Base-by-base conservation (phyloP, 2,113 vertebrate genomes). In the Morone saxatilis region DNA sequence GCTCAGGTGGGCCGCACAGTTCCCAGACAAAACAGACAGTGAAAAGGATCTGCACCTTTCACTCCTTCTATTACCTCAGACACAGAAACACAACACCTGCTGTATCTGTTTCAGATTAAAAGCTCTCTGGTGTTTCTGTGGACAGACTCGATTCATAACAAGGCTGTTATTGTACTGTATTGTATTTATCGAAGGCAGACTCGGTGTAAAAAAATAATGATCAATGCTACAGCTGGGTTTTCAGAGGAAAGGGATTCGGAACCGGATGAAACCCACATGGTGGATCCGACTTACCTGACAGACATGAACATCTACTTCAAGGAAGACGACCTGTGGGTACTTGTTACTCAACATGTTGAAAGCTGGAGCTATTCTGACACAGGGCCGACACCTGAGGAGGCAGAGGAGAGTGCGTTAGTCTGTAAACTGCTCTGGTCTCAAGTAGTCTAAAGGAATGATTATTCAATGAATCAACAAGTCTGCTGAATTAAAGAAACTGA, bases 241-340 rank as follows among this genome's bases (percentile, higher is more conserved):
- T 17, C 53, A 71, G n/a, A 12, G 45, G 19, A 38, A 50, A 62
- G 19, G 11, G 57, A 22, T 36, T 48, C 16, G 48, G 1, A 41
- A 16, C 2, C 16, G n/a, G 43, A 48, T 14, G 2, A 10, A 79
- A 71, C 38, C 47, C 20, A 20, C 17, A 14, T 14, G 20, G 22
- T n/a, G 13, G 25, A 40, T 48, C 12, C 69, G 51, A 83, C 95
- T 94, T 80, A 99, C 97, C 96, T 96, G 97, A 95, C 98, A 99
- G 41, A 97, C 96, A 87, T 98, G 97, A 14, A 99, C 97, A 65
- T 99, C 98, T 0, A 99, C 97, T 94, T 99, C 97, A 59, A 99
- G 94, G 92, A 99, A 99, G 13, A 97, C 95, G 8, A 97, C 98
- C 56, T 97, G 97, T 38, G 98, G 97, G 74, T 98, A 97, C 85